Base-by-base conservation (phyloP, 2,888 invertebrate genomes). In the Margaritifera margaritifera region DNA sequence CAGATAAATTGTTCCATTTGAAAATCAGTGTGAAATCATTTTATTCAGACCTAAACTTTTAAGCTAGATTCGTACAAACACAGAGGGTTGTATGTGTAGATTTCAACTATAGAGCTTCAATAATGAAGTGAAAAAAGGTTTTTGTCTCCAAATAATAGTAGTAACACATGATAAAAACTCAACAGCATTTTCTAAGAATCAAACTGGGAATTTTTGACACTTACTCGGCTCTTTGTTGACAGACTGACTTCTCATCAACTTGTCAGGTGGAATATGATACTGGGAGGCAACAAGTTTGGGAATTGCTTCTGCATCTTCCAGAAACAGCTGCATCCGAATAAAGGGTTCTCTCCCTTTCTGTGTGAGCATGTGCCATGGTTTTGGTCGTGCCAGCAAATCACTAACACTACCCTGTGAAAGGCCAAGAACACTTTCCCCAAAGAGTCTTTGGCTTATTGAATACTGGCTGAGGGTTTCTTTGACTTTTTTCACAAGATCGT, bases 341-440 rank as follows among this genome's bases (percentile, higher is more conserved):
- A 90, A 90, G 11, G 90, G 90, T 77, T 99, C 99, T 42, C 98
- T 92, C 0, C 99, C 99, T 89, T 98, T 98, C 89, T 98, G 98
- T 20, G 99, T 99, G 63, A 99, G 92, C 97, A 98, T 98, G 89
- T 97, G 96, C 99, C 99, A 99, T 0, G 98, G 97, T 89, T 99
- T 99, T 53, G 99, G 99, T 64, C 99, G 91, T 31, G 99, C 99
- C 76, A 99, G 92, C 57, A 99, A 92, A 90, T 99, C 99, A 61
- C 98, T 98, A 1, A 99, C 99, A 6, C 97, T 97, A 54, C 99
- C 99, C 75, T 90, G 90, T 22, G 89, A 89, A 66, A 90, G 79
- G 6, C 90, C 90, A 71, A 99, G 92, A n/a, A 99, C 98, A 1
- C 96, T 96, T 90, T 99, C 99, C 15, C 99, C 99, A 88, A 99